A percentile compares a stretch with the other conserved stretches of the same genome.
Evolutionary conservation across 2,888 invertebrate species (phyloP).

Genomic region (Andrena marginata): DNA sequence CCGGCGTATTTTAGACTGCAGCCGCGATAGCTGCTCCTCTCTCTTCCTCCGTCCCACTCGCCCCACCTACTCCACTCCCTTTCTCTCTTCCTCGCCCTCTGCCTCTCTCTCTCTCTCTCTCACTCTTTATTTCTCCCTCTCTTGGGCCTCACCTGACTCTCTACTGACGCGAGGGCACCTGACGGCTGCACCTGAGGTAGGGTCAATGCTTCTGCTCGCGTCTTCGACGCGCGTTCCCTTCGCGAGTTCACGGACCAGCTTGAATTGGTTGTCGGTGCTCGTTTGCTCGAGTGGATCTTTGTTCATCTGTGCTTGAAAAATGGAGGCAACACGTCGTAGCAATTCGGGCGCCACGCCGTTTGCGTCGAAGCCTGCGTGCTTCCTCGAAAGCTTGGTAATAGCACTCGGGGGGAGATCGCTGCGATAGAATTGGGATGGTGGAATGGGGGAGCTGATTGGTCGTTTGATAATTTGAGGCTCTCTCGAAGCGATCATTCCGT

Average conservation of each 20-base stretch:
- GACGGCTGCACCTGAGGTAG: slow-evolving; percentile 42
- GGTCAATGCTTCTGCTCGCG: slow-evolving; percentile 54
- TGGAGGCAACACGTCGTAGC: no score
- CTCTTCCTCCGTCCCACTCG: slow-evolving; percentile 14
- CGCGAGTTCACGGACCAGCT: background rate
- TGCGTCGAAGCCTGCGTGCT: no score
- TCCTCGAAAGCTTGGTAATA: no score
- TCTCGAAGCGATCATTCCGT: no score
- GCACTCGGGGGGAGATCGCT: no score
- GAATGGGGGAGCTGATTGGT: no score
- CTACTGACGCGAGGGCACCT: slow-evolving; percentile 31
- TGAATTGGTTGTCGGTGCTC: background rate
- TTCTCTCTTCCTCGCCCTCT: background rate
- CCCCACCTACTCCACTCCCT: background rate
- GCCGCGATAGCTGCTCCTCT: slow-evolving; percentile 45
- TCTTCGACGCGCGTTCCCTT: slow-evolving; percentile 14
- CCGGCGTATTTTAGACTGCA: slow-evolving; percentile 58
- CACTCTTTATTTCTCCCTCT: background rate
- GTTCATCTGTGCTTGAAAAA: no score
- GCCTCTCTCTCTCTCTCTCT: background rate
- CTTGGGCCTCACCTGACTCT: slow-evolving; percentile 28
- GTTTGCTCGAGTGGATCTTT: background rate
- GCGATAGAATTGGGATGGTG: no score
- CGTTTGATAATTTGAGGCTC: no score
- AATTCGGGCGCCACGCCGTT: no score